phyloP scores from a whole-genome alignment of 2,888 invertebrate genomes.

The Phyllotreta striolata region DNA sequence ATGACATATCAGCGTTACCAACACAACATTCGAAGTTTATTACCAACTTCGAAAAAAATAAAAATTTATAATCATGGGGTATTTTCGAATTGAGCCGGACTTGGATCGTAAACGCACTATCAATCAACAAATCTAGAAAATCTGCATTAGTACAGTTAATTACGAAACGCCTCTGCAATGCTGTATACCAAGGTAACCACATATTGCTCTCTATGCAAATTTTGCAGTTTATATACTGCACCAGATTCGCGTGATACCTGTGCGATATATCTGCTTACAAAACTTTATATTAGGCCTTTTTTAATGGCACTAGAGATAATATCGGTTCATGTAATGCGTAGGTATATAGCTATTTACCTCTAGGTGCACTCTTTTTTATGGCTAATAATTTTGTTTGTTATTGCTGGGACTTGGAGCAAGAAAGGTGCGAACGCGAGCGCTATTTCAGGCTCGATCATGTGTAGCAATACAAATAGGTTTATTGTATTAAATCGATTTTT shows the following conservation, averaged over 20 bases:
- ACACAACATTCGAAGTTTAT: too few species aligned
- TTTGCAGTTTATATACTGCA: conserved; percentile 31
- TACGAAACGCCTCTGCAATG: conserved; percentile 7
- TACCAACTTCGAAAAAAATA: background rate
- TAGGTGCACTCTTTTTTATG: conserved; percentile 13
- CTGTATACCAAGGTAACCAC: conserved; percentile 11
- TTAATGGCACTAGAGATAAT: conserved; percentile 24
- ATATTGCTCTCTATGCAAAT: conserved; percentile 16
- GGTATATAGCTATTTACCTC: conserved; percentile 7
- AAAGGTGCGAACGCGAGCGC: background rate
- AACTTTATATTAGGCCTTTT: conserved; percentile 19
- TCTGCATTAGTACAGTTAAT: conserved; percentile 3
- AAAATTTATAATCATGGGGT: background rate
- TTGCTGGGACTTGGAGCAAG: background rate
- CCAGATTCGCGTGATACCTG: conserved; percentile 33
- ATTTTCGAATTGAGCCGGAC: background rate
- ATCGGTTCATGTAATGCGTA: conserved; percentile 14
- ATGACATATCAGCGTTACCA: too few species aligned
- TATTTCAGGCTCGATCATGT: conserved; percentile 6
- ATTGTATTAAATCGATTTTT: conserved; percentile 3
- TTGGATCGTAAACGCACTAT: background rate
- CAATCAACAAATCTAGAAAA: too few species aligned
- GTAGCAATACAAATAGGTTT: background rate
- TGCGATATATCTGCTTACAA: conserved; percentile 24
- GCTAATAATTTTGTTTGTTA: conserved; percentile 12